Percentiles rank a stretch among this genome's conserved stretches.
Evolutionary conservation across 2,113 vertebrate genomes (phyloP).

Genomic region (Etheostoma spectabile): DNA sequence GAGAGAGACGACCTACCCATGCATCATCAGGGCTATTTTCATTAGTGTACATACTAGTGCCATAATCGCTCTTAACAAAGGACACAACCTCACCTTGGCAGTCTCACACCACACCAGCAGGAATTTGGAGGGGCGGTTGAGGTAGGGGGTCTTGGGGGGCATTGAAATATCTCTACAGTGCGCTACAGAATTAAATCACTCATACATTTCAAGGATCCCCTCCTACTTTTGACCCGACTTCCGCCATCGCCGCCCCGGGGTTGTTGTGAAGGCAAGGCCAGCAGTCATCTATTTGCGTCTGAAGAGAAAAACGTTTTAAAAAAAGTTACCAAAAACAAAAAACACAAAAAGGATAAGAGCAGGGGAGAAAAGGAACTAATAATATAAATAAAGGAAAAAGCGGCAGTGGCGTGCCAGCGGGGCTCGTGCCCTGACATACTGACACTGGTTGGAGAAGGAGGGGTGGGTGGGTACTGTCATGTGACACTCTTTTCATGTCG

Average conservation of each 20-base stretch:
- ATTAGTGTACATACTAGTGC: slow-evolving; percentile 85
- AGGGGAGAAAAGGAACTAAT: slow-evolving; percentile 45
- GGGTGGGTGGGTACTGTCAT: slow-evolving; percentile 84
- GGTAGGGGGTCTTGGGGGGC: slow-evolving; percentile 14
- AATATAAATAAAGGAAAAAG: slow-evolving; percentile 65
- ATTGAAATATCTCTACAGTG: slow-evolving; percentile 73
- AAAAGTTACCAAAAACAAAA: slow-evolving; percentile 55
- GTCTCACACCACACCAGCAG: slow-evolving; percentile 73
- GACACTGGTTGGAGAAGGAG: slow-evolving; percentile 83
- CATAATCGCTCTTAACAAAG: slow-evolving; percentile 87
- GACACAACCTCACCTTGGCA: slow-evolving; percentile 86
- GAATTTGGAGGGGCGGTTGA: slow-evolving; percentile 55
- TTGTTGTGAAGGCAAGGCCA: slow-evolving; percentile 72
- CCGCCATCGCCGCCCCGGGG: slow-evolving; percentile 48
- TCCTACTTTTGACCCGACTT: slow-evolving; percentile 76
- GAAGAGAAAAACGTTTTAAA: slow-evolving; percentile 58
- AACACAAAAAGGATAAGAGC: not conserved
- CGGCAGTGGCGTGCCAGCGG: slow-evolving; percentile 71
- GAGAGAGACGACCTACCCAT: slow-evolving; percentile 73
- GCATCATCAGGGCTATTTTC: slow-evolving; percentile 84
- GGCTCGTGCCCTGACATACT: slow-evolving; percentile 91
- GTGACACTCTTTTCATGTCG: slow-evolving; percentile 94
- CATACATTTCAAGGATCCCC: slow-evolving; percentile 73
- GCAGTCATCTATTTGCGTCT: slow-evolving; percentile 68
- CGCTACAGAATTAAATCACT: slow-evolving; percentile 78